Evolutionary conservation across 2,113 vertebrate genomes (phyloP), one percentile per base, ranked within the genome.

Genomic region (Romanogobio albipinnatus): DNA sequence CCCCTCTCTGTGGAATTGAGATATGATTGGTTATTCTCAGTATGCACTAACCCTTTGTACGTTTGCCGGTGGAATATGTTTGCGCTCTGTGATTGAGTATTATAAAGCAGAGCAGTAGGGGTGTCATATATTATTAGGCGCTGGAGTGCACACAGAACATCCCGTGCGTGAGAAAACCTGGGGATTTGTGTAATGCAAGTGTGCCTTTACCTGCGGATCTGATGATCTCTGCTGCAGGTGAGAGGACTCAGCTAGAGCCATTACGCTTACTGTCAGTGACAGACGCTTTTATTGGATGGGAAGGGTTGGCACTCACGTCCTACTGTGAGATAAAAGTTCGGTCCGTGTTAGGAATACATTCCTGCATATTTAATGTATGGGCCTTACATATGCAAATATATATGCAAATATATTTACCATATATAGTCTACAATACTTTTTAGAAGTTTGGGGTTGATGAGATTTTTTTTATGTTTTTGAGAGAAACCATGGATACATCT

Each of bases 51-150:
- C 22, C 26, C 26, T 80, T 62, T 14, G 58, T 9, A 15, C 14
- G 45, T 15, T 36, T 84, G 76, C 51, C 6, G 24, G n/a, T 76
- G 62, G 83, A 87, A 87, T 85, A 84, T 87, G 82, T 83, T 85
- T 87, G 84, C 64, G 49, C 39, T 77, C 51, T 82, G 26, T 82
- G 83, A 87, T 66, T 84, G 83, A 87, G 73, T 85, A 84, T 87
- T 82, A 66, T 84, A 76, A 84, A 82, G 81, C 78, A 33, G 51
- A 87, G 86, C 83, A 78, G 71, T 77, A 33, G 64, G 84, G 73
- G 75, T 85, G 86, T 87, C 64, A 85, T 77, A 82, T 80, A 87
- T 84, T 84, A 84, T 87, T 82, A 85, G 83, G 79, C 74, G 64
- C 73, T 22, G 36, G 56, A 56, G 64, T 17, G 53, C 64, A 81